Base-by-base conservation (phyloP, 2,113 vertebrate species). In the Phylloscopus trochilus region DNA sequence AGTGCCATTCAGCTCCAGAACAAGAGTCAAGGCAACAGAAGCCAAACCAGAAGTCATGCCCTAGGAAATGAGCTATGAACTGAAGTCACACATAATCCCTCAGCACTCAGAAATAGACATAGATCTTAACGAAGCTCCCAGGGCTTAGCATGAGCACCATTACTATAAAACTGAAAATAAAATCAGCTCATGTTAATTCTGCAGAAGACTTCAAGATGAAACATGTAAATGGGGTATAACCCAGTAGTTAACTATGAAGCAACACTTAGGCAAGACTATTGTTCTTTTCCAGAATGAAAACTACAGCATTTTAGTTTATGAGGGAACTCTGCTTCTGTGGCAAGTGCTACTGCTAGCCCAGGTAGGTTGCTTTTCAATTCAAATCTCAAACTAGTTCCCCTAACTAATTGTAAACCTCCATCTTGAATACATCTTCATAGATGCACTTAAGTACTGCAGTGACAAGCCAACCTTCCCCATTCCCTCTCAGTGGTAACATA, bases 401-500 rank as follows among this genome's bases (percentile, higher is more conserved):
- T 47, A 43, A 63, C 27, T 79, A 88, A 87, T 18, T 49, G 47
- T 35, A 89, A 82, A 78, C 55, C 66, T 94, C 78, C 24, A 58
- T 69, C 70, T 82, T 93, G 66, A 82, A 70, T 80, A 59, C 49
- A 62, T 69, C 62, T 83, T 94, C 67, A 91, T 15, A 87, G 66
- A 91, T 35, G 46, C 67, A 91, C 84, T 91, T 62, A 84, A 87
- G 67, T 26, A 91, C 49, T 66, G 53, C 1, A 4, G 53, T 93
- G 83, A 93, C 58, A 93, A 93, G 74, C 77, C 82, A 86, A 73
- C n/a, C 46, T 70, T 67, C 46, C n/a, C 74, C 23, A 39, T 66
- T 91, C 49, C 21, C 82, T 92, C 84, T 76, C 89, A 95, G 67
- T 74, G 46, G 89, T 85, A 95, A 83, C 51, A 64, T 82, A 75